Base-by-base conservation (phyloP, 2,888 invertebrate species). In the Aelia acuminata region DNA sequence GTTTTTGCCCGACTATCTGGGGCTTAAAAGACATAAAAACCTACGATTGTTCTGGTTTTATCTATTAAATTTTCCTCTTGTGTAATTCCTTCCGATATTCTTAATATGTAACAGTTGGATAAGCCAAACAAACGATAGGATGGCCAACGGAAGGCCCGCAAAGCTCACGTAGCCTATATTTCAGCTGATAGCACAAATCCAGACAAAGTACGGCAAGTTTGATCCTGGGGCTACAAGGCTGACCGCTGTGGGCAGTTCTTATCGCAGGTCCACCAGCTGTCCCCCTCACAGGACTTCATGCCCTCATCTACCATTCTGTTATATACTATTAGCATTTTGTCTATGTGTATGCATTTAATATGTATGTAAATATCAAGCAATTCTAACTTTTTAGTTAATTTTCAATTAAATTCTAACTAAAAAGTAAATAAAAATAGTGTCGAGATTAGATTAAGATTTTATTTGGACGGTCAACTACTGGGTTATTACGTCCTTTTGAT, bases 121-220 rank as follows among this genome's bases (percentile, higher is more conserved):
- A 18, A 70, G 63, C 31, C 18, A 3, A 35, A 70, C 20, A 70
- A 70, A 70, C 7, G 31, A 3, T 22, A 70, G 1, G 63, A 70
- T 70, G 7, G 35, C 63, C 1, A 63, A 35, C 10, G 20, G 35
- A 1, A 35, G 63, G 8, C 31, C n/a, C n/a, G 2, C 18, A 26
- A 35, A 70, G 63, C 63, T 70, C 5, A 70, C 13, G 63, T 31
- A 26, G 26, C 13, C 31, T 31, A 70, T 70, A 70, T 35, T 7
- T 70, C 63, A 70, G 35, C 63, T 70, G 63, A 70, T 70, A 70
- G 63, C 63, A 70, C 63, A 70, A 70, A 70, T 35, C 63, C 63
- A 70, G 63, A 70, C 63, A 70, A 70, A 70, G 31, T 70, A 31
- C 18, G 31, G 4, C 63, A 70, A 70, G 63, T 35, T 70, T 70